Evolutionary conservation across 2,888 invertebrate genomes (phyloP).

Genomic region (Cheiracanthium punctorium): DNA sequence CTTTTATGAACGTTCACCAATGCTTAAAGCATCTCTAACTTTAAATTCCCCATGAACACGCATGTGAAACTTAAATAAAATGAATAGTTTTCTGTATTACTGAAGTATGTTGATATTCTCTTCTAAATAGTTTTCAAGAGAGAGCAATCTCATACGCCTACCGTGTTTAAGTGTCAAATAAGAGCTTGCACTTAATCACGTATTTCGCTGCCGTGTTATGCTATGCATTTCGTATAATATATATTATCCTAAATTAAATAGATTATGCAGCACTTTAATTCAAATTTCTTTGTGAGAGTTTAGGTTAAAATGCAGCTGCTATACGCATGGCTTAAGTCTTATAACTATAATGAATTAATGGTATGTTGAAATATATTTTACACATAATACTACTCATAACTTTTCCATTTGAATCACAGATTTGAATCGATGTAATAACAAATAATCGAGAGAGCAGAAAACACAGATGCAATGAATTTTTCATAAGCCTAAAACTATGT

Average conservation of each 20-base stretch:
- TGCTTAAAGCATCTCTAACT: neutral
- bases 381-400: no score
- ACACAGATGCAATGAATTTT: no score
- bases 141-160: slow-evolving; percentile 1
- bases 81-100: neutral
- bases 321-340: no score
- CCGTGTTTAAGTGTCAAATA: slow-evolving; percentile 56
- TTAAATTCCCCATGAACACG: neutral
- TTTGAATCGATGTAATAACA: no score
- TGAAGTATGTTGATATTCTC: neutral
- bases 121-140: slow-evolving; percentile 25
- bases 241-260: neutral
- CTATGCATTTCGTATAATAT: neutral
- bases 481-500: no score
- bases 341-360: no score
- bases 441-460: no score
- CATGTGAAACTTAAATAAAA: neutral
- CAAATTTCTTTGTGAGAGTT: no score
- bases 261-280: neutral
- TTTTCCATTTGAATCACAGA: no score
- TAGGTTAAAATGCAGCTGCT: no score
- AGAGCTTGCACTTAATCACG: slow-evolving; percentile 57
- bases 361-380: no score
- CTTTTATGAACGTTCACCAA: no score
- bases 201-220: slow-evolving; percentile 26